Base-by-base conservation (phyloP, 2,113 vertebrate species). In the Sinosuthora webbiana region DNA sequence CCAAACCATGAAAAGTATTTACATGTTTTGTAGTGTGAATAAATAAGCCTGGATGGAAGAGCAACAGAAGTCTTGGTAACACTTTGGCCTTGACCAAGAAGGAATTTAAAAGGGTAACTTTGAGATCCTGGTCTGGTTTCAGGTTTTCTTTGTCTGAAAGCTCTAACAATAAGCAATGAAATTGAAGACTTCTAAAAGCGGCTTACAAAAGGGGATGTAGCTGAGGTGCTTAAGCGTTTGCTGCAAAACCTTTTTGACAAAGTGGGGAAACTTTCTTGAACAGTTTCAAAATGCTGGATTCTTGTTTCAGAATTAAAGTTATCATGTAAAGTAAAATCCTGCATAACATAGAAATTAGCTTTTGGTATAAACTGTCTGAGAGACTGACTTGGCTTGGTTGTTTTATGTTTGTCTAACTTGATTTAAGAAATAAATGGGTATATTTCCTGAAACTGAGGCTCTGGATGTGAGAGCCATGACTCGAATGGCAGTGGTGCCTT, bases 1-100 rank as follows among this genome's bases (percentile, higher is more conserved):
- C 95, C 95, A 96, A 97, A 96, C 96, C 95, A 95, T 97, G 96
- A 97, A 96, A 97, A 97, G 94, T 96, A 92, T 97, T 97, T 97
- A 96, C 96, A 12, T 97, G 96, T 97, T 97, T 97, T 96, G 96
- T 97, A 96, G 94, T 96, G 95, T 96, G 95, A 96, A 90, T 96
- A 95, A 95, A 96, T 96, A 96, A 97, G 88, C 95, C 94, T 96
- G 94, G 95, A 97, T 96, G 88, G 86, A 95, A 96, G 94, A 95
- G 90, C 94, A 94, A 75, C 94, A 93, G 94, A 94, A 97, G 93
- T 96, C 93, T 94, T 96, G 94, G 94, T 96, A 96, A 95, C 95
- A 96, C 94, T 95, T 96, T 94, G 96, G 92, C 94, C 93, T 96
- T 96, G 94, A 96, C 95, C 94, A 97, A 94, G 94, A 96, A 95